Evolutionary conservation across 37 sponge, comb jelly and placozoan genomes (phyloP).

Genomic region (Geodia barretti): DNA sequence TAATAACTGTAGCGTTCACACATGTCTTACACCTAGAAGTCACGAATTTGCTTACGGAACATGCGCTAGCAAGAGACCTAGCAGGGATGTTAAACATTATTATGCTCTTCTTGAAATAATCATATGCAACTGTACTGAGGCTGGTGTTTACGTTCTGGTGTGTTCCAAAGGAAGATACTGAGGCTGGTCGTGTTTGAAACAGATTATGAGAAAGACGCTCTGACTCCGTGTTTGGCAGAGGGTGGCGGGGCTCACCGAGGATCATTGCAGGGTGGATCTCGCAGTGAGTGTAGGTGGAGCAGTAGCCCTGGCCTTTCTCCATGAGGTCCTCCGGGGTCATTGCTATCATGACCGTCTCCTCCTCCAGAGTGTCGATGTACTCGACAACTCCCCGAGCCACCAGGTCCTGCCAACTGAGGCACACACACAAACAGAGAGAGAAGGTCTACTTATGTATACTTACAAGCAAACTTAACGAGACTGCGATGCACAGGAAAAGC

Average conservation of each 20-base stretch:
- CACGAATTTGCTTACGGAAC: no score
- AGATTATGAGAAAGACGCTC: no score
- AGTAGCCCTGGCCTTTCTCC: constrained; percentile 78
- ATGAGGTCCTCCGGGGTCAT: constrained; percentile 96
- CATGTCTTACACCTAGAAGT: no score
- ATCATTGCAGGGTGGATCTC: constrained; percentile 99
- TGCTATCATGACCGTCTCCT: constrained; percentile 99
- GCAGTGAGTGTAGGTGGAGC: constrained; percentile 99
- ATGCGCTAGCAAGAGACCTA: neutral
- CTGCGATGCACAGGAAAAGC: neutral
- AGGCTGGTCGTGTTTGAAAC: no score
- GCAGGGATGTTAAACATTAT: no score
- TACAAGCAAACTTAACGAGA: no score
- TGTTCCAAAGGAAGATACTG: no score
- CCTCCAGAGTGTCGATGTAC: constrained; percentile 98
- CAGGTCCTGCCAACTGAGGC: constrained; percentile 94
- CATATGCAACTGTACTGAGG: no score
- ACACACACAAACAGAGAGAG: constrained; percentile 1
- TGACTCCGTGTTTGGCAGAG: no score
- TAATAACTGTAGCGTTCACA: neutral
- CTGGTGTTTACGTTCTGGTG: no score
- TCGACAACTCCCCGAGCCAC: constrained; percentile 98
- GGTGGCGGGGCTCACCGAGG: constrained; percentile 80
- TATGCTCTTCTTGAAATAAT: no score
- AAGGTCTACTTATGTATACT: neutral